These are phyloP conservation scores for Micrastur ruficollis DNA, from an alignment of 2,797 vertebrate genomes.

Conservation along the genomic window DNA sequence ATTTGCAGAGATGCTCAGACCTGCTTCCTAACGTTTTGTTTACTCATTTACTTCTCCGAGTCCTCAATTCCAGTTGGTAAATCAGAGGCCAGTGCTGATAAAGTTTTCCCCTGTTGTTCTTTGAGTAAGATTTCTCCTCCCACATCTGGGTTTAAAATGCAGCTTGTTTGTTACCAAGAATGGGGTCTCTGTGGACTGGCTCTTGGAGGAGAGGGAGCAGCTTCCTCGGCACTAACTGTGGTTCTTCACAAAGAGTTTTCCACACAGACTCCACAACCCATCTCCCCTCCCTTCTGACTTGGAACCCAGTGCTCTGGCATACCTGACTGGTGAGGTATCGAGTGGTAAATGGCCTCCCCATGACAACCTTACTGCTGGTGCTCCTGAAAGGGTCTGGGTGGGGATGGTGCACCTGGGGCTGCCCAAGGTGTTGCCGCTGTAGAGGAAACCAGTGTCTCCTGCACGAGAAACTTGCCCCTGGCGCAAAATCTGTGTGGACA, in stretches of 20 bases:
- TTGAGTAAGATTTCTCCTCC: not conserved
- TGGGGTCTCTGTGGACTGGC: not conserved
- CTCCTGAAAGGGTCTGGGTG: not conserved
- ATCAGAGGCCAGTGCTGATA: not conserved
- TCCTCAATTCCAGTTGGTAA: not conserved
- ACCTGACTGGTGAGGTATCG: not conserved
- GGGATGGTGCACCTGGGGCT: not conserved
- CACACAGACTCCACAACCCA: not conserved
- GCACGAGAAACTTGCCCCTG: not conserved
- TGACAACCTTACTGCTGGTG: not conserved
- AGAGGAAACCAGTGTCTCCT: not conserved
- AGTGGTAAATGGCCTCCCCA: not conserved
- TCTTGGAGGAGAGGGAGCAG: not conserved
- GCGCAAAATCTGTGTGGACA: not conserved
- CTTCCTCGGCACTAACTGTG: not conserved
- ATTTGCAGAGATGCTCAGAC: not conserved
- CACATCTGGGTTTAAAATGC: not conserved
- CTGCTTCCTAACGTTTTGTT: not conserved
- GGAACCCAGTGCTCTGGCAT: not conserved
- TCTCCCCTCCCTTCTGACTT: not conserved
- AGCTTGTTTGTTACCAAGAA: not conserved
- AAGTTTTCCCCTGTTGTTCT: not conserved
- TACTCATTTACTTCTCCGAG: not conserved
- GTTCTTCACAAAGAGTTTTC: not conserved
- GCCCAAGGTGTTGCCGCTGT: not conserved